phyloP scores from a whole-genome alignment of 2,113 vertebrate species.

The Fulica atra region DNA sequence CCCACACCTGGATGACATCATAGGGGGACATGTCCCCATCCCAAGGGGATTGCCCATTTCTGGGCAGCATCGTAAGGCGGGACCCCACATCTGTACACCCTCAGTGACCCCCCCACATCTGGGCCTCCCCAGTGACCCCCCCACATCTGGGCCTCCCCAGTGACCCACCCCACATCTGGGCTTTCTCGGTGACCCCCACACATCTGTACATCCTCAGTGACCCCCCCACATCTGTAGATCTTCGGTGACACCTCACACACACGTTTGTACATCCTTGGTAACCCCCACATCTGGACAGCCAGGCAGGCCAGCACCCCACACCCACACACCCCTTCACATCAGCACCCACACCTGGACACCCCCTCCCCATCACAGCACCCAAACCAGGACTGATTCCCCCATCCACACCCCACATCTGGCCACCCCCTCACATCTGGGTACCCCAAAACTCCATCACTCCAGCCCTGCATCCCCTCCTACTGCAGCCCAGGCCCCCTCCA shows the following conservation, averaged over 20 bases:
- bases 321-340: neutral
- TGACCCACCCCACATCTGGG: too few species aligned
- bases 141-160: too few species aligned
- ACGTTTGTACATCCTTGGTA: too few species aligned
- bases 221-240: neutral
- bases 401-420: neutral
- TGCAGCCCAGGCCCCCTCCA: neutral
- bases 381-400: too few species aligned
- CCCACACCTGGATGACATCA: neutral
- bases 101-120: too few species aligned
- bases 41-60: accelerated
- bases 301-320: neutral
- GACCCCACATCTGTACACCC: neutral
- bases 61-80: too few species aligned
- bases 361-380: neutral
- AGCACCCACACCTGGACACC: neutral
- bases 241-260: neutral
- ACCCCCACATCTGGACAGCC: neutral
- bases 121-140: too few species aligned
- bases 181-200: too few species aligned
- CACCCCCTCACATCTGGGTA: neutral
- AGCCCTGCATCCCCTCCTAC: neutral
- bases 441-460: neutral
- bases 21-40: accelerated
- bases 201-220: too few species aligned